Conservation (phyloP, 2,113 vertebrate species). For the Phaetusa simplex region DNA sequence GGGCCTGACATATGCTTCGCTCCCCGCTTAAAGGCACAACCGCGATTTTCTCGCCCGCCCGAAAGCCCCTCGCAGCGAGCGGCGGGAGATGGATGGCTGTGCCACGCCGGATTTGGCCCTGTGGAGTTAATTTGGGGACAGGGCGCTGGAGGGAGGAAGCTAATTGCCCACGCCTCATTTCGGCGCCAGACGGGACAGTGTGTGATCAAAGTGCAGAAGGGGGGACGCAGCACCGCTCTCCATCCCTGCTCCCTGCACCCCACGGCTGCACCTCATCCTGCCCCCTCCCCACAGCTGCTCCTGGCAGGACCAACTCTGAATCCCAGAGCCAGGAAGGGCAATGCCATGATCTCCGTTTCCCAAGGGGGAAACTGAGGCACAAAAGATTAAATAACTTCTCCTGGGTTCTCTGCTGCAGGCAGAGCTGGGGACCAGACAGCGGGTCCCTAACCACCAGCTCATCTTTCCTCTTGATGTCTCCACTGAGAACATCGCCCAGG, state of each 20-base stretch:
- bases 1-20: conserved; percentile 35
- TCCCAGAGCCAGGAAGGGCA: neutral
- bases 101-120: neutral
- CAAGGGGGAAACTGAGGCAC: conserved; percentile 13
- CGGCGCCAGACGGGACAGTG: neutral
- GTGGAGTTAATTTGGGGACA: neutral
- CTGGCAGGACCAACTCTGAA: neutral
- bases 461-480: neutral
- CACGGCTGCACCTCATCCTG: neutral
- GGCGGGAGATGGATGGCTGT: neutral
- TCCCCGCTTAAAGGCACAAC: conserved; percentile 65
- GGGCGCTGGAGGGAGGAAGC: neutral
- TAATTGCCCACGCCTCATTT: neutral
- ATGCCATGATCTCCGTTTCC: neutral
- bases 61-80: neutral
- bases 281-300: neutral
- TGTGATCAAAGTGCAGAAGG: neutral
- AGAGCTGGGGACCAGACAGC: neutral
- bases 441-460: neutral
- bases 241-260: neutral
- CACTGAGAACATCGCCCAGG: neutral
- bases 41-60: neutral
- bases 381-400: neutral
- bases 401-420: neutral
- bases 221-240: neutral